Evolutionary conservation across 2,888 invertebrate species (phyloP).

Genomic region (Agrotis clavis): DNA sequence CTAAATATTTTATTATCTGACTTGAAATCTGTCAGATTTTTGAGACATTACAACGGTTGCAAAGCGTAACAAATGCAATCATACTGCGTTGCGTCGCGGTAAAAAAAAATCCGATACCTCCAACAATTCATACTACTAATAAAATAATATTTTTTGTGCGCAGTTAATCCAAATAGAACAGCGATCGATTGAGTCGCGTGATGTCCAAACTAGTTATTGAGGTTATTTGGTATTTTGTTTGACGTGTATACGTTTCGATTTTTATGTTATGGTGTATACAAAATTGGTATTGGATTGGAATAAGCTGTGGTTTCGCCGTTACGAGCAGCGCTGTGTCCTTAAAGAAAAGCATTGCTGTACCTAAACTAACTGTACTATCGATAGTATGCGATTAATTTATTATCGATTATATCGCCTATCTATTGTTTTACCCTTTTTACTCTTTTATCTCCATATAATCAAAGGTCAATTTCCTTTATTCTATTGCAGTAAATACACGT

Average conservation of each 20-base stretch:
- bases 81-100: no score
- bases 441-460: neutral
- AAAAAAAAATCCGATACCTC: neutral
- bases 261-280: neutral
- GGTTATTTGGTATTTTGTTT: constrained; percentile 52
- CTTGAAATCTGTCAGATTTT: no score
- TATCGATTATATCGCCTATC: neutral
- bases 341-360: no score
- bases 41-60: no score
- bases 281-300: neutral
- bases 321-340: no score
- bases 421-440: neutral
- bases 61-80: no score
- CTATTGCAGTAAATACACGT: neutral
- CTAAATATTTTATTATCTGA: no score
- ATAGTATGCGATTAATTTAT: neutral
- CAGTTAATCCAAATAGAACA: constrained; percentile 27
- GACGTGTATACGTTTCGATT: constrained; percentile 29
- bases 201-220: constrained; percentile 49
- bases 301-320: no score
- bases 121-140: neutral
- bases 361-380: neutral
- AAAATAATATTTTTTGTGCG: constrained; percentile 14
- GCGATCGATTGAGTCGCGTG: constrained; percentile 59
- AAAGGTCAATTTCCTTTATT: neutral